Base-by-base conservation (phyloP, 1,140 invertebrate species). In the Apis laboriosa region DNA sequence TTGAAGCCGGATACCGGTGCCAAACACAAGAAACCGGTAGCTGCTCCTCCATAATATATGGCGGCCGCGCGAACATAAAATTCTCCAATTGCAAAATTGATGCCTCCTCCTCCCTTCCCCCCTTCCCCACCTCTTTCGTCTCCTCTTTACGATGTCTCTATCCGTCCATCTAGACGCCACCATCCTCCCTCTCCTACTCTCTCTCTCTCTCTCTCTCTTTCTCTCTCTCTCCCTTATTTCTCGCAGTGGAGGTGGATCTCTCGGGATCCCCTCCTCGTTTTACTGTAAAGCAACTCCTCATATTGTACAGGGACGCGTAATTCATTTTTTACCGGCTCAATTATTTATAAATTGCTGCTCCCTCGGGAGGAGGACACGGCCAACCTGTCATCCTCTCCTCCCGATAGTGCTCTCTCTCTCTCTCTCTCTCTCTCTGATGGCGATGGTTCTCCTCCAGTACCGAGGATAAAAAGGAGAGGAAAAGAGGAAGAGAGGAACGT, bases 81-180 rank as follows among this genome's bases (percentile, higher is more conserved):
- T 94, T 94, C 94, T 94, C 94, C 92, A 91, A 93, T 94, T 94
- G 94, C 94, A 94, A 94, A 94, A 94, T 94, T 94, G 93, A 94
- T 94, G 94, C 90, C 92, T 90, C 90, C 94, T 94, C 92, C 92
- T 92, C 93, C 93, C 92, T 92, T 80, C 78, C 80, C 68, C 83
- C 84, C 86, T 80, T 67, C 76, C 77, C 56, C 73, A 56, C 79
- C 76, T 64, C 84, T 61, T 51, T 61, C 15, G 1, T 66, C 53
- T 17, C 34, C 34, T 43, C 34, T 43, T 43, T 43, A 43, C 34
- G 34, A 2, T 66, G 11, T 56, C 68, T 66, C 55, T 68, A 51
- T 79, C 76, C 24, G 58, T 12, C 55, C 51, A 28, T 70, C 68
- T 28, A 34, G 34, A 43, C 34, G 34, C 34, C 34, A 43, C 34